A percentile compares a stretch with the other conserved stretches of the same genome.
phyloP scores from a whole-genome alignment of 2,797 vertebrate species.

The Coluber constrictor region DNA sequence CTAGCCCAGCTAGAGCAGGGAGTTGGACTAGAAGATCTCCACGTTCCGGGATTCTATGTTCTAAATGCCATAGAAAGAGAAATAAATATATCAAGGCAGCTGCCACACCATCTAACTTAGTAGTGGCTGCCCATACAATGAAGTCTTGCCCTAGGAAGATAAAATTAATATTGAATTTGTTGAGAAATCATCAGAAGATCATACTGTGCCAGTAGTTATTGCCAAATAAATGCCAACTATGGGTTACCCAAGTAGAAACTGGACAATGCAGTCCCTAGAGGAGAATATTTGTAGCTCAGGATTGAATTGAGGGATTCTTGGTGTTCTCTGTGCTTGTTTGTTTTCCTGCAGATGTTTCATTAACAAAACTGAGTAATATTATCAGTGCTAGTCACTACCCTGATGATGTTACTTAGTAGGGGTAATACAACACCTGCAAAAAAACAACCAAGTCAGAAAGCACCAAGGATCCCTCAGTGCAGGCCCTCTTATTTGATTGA shows the following conservation, averaged over 20 bases:
- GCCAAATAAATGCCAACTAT: neutral
- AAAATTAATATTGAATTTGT: neutral
- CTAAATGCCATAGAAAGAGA: neutral
- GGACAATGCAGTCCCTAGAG: neutral
- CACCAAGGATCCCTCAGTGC: neutral
- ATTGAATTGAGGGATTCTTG: neutral
- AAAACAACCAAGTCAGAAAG: neutral
- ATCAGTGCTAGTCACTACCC: neutral
- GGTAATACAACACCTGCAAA: neutral
- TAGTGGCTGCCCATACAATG: neutral
- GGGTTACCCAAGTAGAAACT: neutral
- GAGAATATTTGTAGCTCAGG: neutral
- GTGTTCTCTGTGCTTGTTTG: neutral
- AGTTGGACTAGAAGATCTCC: neutral
- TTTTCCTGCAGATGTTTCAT: neutral
- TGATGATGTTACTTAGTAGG: neutral
- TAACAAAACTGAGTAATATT: neutral
- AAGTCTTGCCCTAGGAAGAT: neutral
- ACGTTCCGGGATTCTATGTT: neutral
- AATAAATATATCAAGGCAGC: neutral
- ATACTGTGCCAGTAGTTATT: neutral
- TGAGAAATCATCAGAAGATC: neutral
- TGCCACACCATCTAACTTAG: neutral
- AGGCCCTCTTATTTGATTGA: neutral
- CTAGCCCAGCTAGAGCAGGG: neutral